These are phyloP conservation scores for Mesembrinibis cayennensis DNA, from an alignment of 2,113 vertebrate genomes.

Conservation along the genomic window DNA sequence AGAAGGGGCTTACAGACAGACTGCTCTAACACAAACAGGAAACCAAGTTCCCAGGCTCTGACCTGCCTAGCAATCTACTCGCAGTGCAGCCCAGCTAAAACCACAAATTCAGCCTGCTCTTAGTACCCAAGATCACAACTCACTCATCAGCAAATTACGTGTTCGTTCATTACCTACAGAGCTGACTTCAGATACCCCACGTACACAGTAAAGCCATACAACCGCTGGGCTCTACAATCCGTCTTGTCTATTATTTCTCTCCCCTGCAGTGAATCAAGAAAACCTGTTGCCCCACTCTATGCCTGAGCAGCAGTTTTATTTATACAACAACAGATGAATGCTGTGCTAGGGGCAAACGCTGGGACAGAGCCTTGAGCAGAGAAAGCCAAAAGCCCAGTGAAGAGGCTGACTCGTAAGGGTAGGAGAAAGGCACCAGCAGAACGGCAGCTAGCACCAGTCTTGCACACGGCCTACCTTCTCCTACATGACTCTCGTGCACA, in stretches of 20 bases:
- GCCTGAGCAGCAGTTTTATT: not conserved
- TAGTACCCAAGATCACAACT: not conserved
- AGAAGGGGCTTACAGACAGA: not conserved
- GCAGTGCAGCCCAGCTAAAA: not conserved
- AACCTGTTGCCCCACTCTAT: not conserved
- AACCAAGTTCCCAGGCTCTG: not conserved
- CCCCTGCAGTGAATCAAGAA: not conserved
- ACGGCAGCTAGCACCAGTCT: not conserved
- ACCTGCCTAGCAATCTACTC: no score
- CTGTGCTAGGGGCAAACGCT: not conserved
- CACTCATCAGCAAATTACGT: rapidly evolving
- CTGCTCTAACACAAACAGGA: not conserved
- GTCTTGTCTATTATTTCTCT: not conserved
- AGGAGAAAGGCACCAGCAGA: not conserved
- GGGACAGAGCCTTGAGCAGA: not conserved
- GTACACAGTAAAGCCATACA: not conserved
- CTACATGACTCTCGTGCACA: not conserved
- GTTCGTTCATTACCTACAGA: not conserved
- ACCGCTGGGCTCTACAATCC: not conserved
- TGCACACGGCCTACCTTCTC: not conserved
- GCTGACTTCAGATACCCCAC: not conserved
- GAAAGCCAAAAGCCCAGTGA: not conserved
- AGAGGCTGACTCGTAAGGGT: not conserved
- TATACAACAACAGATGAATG: not conserved
- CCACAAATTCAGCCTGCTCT: not conserved